A percentile compares a stretch with the other conserved stretches of the same genome.
Evolutionary conservation across 1,140 invertebrate genomes (phyloP).

Genomic region (Gonioctena quinquepunctata): DNA sequence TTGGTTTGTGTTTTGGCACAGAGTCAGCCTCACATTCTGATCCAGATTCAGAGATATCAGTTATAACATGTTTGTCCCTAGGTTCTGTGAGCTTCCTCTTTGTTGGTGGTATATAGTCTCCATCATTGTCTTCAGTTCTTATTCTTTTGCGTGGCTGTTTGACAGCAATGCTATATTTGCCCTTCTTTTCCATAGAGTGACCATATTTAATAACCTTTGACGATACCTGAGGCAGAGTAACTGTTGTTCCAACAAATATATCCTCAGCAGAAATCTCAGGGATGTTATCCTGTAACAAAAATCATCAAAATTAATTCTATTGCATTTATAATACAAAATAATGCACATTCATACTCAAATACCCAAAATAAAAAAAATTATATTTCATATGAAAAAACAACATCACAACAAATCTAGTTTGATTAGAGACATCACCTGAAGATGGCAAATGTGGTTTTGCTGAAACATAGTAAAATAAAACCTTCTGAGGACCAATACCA

Average conservation of each 20-base stretch:
- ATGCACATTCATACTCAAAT: too few relatives aligned
- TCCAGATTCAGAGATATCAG: conserved; percentile 25
- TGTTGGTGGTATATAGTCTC: conserved; percentile 45
- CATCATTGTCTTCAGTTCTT: conserved; percentile 30
- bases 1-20: conserved; percentile 22
- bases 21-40: conserved; percentile 11
- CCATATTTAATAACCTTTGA: too few relatives aligned
- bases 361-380: too few relatives aligned
- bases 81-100: conserved; percentile 14
- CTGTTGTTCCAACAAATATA: background rate
- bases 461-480: too few relatives aligned
- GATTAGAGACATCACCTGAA: too few relatives aligned
- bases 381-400: too few relatives aligned
- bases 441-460: too few relatives aligned
- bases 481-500: too few relatives aligned
- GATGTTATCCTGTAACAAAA: background rate
- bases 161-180: background rate
- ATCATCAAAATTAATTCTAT: too few relatives aligned
- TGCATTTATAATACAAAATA: too few relatives aligned
- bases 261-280: background rate
- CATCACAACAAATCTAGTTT: too few relatives aligned
- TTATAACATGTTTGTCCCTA: conserved; percentile 1
- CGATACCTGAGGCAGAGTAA: background rate
- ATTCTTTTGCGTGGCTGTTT: conserved; percentile 6
- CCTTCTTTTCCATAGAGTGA: background rate